Evolutionary conservation across 2,888 invertebrate species (phyloP).

Genomic region (Caenorhabditis afra): DNA sequence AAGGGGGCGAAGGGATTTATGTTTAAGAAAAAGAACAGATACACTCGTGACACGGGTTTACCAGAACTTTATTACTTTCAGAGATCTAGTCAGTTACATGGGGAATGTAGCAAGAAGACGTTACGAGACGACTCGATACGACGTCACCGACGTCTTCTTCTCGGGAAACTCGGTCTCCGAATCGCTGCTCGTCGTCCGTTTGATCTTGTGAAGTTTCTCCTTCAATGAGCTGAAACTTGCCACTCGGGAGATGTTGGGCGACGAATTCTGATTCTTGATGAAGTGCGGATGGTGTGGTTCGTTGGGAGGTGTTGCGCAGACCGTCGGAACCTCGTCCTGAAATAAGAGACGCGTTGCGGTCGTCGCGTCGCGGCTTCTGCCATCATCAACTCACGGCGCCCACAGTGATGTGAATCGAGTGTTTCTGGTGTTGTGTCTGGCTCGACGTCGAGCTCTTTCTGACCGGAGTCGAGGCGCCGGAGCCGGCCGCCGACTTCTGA

Average conservation of each 20-base stretch:
- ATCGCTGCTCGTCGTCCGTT: constrained; percentile 28
- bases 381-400: constrained; percentile 41
- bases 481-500: constrained; percentile 23
- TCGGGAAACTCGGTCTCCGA: constrained; percentile 31
- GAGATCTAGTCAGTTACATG: not conserved
- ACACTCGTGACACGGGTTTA: not conserved
- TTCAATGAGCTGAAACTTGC: constrained; percentile 38
- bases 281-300: constrained; percentile 21
- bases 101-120: not conserved
- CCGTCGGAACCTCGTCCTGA: constrained; percentile 41
- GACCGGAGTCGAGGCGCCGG: constrained; percentile 38
- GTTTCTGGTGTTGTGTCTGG: constrained; percentile 18
- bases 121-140: constrained; percentile 30
- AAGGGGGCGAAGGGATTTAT: too few relatives aligned
- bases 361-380: not conserved
- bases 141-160: constrained; percentile 36
- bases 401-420: constrained; percentile 41
- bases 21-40: not conserved
- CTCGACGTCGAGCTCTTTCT: constrained; percentile 28
- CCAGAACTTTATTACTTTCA: not conserved
- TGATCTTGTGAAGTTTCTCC: constrained; percentile 38
- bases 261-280: constrained; percentile 21
- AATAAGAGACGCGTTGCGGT: constrained; percentile 6
- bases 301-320: constrained; percentile 39
- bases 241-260: constrained; percentile 34